Evolutionary conservation across 2,113 vertebrate genomes (phyloP).

Genomic region (Morone chrysops): DNA sequence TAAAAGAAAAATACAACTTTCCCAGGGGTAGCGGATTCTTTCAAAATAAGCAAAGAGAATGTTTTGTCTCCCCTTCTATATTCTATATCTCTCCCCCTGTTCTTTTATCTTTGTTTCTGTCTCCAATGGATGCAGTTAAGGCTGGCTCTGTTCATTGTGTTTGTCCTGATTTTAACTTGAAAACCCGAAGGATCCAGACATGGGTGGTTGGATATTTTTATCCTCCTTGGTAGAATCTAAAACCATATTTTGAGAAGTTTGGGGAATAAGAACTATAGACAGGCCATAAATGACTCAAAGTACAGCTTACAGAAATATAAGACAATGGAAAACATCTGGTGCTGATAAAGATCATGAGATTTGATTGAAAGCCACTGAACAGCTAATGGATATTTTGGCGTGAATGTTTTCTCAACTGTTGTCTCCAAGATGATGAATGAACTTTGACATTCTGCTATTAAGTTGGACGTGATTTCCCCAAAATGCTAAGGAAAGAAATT

Average conservation of each 20-base stretch:
- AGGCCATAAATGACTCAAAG: not conserved
- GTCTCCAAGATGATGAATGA: not conserved
- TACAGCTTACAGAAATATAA: not conserved
- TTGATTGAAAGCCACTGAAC: slow-evolving; percentile 9
- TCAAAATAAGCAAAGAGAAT: slow-evolving; percentile 37
- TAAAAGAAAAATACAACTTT: slow-evolving; percentile 36
- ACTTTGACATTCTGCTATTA: not conserved
- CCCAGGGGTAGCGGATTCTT: slow-evolving; percentile 40
- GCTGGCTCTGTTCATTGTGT: slow-evolving; percentile 39
- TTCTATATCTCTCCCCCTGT: not conserved
- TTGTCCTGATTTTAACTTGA: slow-evolving; percentile 50
- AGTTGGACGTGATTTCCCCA: not conserved
- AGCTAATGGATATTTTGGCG: not conserved
- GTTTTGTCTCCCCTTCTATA: slow-evolving; percentile 17
- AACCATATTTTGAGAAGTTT: slow-evolving; percentile 27
- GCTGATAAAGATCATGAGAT: not conserved
- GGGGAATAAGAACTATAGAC: not conserved
- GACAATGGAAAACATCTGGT: not conserved
- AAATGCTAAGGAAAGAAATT: not conserved
- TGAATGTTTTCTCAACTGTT: not conserved
- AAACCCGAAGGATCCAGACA: slow-evolving; percentile 48
- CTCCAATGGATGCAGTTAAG: slow-evolving; percentile 42
- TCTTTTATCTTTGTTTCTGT: slow-evolving; percentile 36
- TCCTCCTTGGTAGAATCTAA: slow-evolving; percentile 13
- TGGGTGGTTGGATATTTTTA: slow-evolving; percentile 43